Base-by-base conservation (phyloP, 2,888 invertebrate species). In the Sarcophaga subvicina region DNA sequence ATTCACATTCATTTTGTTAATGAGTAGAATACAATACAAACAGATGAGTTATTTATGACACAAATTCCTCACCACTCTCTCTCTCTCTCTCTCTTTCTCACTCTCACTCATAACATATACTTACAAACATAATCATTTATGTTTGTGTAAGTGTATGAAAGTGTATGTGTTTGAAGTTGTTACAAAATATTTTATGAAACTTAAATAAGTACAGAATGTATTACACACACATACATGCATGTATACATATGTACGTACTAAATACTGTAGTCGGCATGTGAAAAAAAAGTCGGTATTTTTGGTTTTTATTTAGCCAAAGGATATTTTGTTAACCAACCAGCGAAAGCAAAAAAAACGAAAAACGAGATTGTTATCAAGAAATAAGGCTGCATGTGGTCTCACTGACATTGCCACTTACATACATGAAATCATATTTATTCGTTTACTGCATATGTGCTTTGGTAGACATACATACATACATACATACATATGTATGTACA, bases 41-140 rank as follows among this genome's bases (percentile, higher is more conserved):
- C 79, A 87, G 76, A 84, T 87, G 84, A 87, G 87, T 87, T 76
- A 87, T 87, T 84, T 87, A 87, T 87, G 87, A 71, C 81, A 76
- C 79, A 76, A 76, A 73, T 63, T 67, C 67, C n/a, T 59, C 66
- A 8, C 66, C 64, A 22, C 59, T 64, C 47, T 37, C 37, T 37
- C 6, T 37, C 6, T 27, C 6, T 37, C 37, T 64, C 47, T 27
- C 3, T 27, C 4, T 27, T 4, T 27, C 4, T 27, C 27, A 4
- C 20, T 2, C 8, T 17, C 76, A 71, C 66, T 60, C 82, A 76
- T 77, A 71, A 25, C 4, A 66, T 17, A 25, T 45, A 63, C n/a
- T 59, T 22, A 22, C 37, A 22, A 69, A 59, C 59, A 22, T 62
- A 37, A 8, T 0, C 10, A 17, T 54, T 12, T 62, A 47, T 47